A percentile compares a stretch with the other conserved stretches of the same genome.
Conservation (phyloP, 2,888 invertebrate species). For the Ernsta delagoae region DNA sequence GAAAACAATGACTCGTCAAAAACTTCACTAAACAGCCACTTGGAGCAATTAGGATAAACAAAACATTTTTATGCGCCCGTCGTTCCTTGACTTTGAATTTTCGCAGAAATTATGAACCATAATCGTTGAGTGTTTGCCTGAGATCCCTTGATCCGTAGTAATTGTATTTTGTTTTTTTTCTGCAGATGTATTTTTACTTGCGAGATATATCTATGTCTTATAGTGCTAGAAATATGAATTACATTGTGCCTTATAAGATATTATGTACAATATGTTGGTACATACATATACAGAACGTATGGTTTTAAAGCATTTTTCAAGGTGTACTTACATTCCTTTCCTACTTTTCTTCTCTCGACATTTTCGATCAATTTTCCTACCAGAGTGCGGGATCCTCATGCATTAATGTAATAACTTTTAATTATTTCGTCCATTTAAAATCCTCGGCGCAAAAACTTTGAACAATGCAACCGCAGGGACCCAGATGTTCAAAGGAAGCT, state of each 20-base stretch:
- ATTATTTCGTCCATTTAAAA: constrained; percentile 46
- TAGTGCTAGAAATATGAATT: too few species aligned
- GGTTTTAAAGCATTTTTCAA: too few species aligned
- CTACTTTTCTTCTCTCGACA: background rate
- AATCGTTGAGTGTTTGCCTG: background rate
- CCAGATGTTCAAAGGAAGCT: constrained; percentile 67
- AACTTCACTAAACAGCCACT: constrained; percentile 79
- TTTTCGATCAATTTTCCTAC: background rate
- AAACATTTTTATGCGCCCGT: constrained; percentile 77
- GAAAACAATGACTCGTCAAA: constrained; percentile 81
- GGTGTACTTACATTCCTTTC: background rate
- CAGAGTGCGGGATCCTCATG: constrained; percentile 7
- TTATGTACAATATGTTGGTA: too few species aligned
- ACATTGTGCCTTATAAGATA: too few species aligned
- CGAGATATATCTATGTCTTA: too few species aligned
- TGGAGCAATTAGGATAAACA: constrained; percentile 81
- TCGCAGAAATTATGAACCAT: constrained; percentile 7
- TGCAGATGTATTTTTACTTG: too few species aligned
- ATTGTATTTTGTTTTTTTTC: background rate
- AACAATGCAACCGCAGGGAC: constrained; percentile 59
- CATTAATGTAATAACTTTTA: constrained; percentile 32
- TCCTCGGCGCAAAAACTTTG: constrained; percentile 58
- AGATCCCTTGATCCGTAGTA: background rate
- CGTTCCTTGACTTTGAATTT: constrained; percentile 40
- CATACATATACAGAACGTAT: too few species aligned